Conservation (phyloP, 2,888 invertebrate species). For the Drosophila mimetica region DNA sequence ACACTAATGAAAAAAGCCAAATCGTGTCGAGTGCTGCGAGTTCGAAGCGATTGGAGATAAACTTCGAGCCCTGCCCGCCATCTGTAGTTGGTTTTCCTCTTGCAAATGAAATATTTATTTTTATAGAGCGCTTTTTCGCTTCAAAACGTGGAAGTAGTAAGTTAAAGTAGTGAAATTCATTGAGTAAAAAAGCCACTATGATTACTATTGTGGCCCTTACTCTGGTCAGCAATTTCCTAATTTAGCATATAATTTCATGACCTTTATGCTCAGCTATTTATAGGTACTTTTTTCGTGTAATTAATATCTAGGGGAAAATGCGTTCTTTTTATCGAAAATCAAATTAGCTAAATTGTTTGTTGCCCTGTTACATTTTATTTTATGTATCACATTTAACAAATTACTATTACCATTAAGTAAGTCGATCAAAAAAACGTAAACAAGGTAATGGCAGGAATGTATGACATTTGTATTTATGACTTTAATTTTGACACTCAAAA, state of each 20-base stretch:
- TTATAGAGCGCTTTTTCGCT: not conserved
- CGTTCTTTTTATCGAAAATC: slow-evolving; percentile 2
- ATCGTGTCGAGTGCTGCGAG: slow-evolving; percentile 28
- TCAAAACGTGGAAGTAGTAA: not conserved
- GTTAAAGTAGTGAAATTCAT: not conserved
- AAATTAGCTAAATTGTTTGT: slow-evolving; percentile 18
- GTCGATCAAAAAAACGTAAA: not conserved
- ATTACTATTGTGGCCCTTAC: not conserved
- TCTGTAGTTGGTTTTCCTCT: not conserved
- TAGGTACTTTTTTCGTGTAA: not conserved
- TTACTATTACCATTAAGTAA: not conserved
- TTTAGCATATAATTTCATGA: not conserved
- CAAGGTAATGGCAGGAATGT: not conserved
- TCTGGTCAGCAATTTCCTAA: not conserved
- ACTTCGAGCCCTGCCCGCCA: not conserved
- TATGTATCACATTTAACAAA: not conserved
- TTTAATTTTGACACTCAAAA: no score
- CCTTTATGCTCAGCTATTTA: slow-evolving; percentile 7
- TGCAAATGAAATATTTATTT: slow-evolving; percentile 4
- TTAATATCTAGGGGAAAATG: not conserved
- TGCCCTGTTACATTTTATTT: not conserved
- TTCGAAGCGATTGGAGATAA: slow-evolving; percentile 20
- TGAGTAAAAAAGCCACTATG: no score
- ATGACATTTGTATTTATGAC: no score
- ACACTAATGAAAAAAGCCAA: slow-evolving; percentile 50